Evolutionary conservation across 1,140 invertebrate genomes (phyloP).

Genomic region (Goniozus legneri): DNA sequence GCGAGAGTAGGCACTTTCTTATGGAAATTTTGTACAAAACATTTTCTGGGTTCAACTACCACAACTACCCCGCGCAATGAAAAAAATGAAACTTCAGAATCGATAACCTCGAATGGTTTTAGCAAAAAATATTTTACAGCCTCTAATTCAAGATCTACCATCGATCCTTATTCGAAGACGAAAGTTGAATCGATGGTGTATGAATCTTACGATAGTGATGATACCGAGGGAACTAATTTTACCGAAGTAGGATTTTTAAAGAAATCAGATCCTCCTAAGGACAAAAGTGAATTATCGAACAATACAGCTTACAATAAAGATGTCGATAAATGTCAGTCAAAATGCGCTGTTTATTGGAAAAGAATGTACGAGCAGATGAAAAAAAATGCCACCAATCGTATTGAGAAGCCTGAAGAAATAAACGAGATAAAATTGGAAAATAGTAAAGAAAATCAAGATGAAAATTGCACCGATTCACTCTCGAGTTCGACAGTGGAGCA

Average conservation of each 20-base stretch:
- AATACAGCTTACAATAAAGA: not conserved
- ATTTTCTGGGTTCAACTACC: too few relatives aligned
- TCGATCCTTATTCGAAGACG: not conserved
- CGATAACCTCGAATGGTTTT: too few relatives aligned
- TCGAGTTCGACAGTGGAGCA: not conserved
- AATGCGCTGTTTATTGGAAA: constrained; percentile 18
- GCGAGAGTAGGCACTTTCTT: too few relatives aligned
- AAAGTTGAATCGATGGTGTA: not conserved
- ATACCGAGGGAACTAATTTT: too few relatives aligned
- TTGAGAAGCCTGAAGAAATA: not conserved
- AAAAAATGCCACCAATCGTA: constrained; percentile 7
- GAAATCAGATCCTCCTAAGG: too few relatives aligned
- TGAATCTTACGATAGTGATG: constrained; percentile 1
- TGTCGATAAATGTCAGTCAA: constrained; percentile 8
- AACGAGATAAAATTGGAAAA: not conserved
- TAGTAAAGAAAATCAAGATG: not conserved
- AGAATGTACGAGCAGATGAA: constrained; percentile 12
- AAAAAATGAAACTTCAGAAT: too few relatives aligned
- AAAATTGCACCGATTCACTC: not conserved
- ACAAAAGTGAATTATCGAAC: too few relatives aligned
- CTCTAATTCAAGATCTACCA: not conserved
- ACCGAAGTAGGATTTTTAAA: too few relatives aligned
- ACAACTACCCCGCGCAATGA: too few relatives aligned
- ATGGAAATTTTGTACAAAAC: too few relatives aligned
- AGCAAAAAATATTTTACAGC: not conserved